Evolutionary conservation across 1,140 invertebrate genomes (phyloP).

Genomic region (Armadillidium nasatum): DNA sequence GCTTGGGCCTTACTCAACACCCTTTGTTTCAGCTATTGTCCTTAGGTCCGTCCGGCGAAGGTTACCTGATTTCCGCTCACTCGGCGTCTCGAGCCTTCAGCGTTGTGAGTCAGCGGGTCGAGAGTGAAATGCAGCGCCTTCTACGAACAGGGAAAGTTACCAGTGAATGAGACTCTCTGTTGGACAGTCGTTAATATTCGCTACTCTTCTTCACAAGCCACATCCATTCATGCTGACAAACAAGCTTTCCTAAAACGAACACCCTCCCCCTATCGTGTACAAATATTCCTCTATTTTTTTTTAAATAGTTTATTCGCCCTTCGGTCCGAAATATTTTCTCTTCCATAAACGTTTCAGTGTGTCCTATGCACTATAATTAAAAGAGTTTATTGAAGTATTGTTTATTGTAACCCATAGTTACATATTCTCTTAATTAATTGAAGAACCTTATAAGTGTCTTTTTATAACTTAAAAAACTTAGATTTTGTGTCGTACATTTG

Average conservation of each 20-base stretch:
- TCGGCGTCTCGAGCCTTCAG: conserved; percentile 35
- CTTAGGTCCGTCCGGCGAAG: conserved; percentile 40
- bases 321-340: background rate
- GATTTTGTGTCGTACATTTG: too few species aligned
- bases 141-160: conserved; percentile 38
- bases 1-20: conserved; percentile 33
- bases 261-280: background rate
- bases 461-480: too few species aligned
- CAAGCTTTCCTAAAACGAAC: background rate
- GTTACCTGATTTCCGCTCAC: conserved; percentile 34
- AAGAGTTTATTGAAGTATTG: too few species aligned
- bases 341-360: too few species aligned
- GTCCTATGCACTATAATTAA: too few species aligned
- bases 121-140: conserved; percentile 36
- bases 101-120: conserved; percentile 40
- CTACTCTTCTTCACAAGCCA: background rate
- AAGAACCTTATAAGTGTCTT: too few species aligned
- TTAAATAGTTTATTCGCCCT: too few species aligned
- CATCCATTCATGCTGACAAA: background rate
- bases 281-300: too few species aligned
- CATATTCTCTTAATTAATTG: too few species aligned
- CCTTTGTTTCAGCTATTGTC: conserved; percentile 41
- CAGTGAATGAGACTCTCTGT: conserved; percentile 28
- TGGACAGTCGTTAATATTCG: background rate
- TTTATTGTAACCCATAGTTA: too few species aligned